Evolutionary conservation across 2,797 vertebrate species (phyloP), one percentile per base, ranked within the genome.

Genomic region (Poeciliopsis presidionis): DNA sequence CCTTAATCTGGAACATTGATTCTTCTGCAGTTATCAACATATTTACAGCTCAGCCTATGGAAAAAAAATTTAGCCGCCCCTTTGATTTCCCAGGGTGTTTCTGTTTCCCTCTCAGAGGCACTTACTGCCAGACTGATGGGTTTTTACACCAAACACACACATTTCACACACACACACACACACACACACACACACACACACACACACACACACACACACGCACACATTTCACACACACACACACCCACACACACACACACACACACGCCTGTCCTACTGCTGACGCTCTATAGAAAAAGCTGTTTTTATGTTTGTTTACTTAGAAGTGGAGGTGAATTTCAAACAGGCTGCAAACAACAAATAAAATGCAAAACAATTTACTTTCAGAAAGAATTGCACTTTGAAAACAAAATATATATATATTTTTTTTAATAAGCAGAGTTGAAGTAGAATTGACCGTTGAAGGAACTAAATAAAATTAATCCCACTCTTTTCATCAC

Each of bases 51-150:
- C 72, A 63, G 80, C 55, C 69, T 30, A 36, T 87, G 83, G 84
- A 90, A 92, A 91, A 90, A 86, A 70, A 81, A 77, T 67, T 20
- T 61, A 72, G 79, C 53, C 76, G n/a, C 63, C 72, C 70, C 30
- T 51, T 76, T 80, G 83, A 91, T 92, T 87, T 92, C 88, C 86
- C 83, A 72, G 88, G 87, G 90, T 92, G 87, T 88, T 89, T 86
- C 88, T 88, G 89, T 90, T 87, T 94, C 90, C 81, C 88, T 86
- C 87, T 91, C 87, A 39, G 41, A 81, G 78, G 88, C 90, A 92
- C 90, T 93, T 91, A 92, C 81, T 84, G 85, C 75, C 78, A 90
- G 87, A 90, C 74, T 89, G 85, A 92, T 91, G 43, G 86, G 72
- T 82, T 80, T 84, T 89, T 90, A 91, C 33, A 65, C 53, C 43